Evolutionary conservation across 1,140 invertebrate genomes (phyloP).

Genomic region (Trachymyrmex septentrionalis): DNA sequence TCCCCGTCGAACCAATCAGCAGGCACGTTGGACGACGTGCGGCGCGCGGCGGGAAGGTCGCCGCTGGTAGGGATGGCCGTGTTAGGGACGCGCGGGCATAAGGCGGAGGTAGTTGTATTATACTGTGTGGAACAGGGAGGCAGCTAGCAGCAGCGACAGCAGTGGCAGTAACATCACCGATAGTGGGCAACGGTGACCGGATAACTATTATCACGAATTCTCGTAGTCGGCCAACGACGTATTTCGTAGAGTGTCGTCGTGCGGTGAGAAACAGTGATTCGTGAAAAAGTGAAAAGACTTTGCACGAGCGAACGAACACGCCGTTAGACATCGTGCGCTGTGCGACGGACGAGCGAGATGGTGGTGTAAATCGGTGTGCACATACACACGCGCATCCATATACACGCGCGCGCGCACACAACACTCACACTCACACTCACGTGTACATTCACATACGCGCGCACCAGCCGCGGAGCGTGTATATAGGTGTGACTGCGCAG

Average conservation of each 20-base stretch:
- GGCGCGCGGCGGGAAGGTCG: constrained; percentile 62
- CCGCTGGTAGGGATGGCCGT: constrained; percentile 1
- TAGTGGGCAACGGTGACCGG: constrained; percentile 58
- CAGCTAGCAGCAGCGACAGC: constrained; percentile 66
- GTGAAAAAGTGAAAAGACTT: constrained; percentile 27
- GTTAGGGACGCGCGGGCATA: constrained; percentile 33
- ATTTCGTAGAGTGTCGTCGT: neutral
- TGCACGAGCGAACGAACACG: neutral
- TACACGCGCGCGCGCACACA: no score
- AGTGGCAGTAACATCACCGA: constrained; percentile 67
- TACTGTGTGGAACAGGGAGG: constrained; percentile 60
- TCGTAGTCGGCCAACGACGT: constrained; percentile 57
- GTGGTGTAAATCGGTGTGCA: constrained; percentile 24
- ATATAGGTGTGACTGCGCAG: constrained; percentile 86
- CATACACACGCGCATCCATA: neutral
- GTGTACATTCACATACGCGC: constrained; percentile 17
- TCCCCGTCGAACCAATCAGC: constrained; percentile 81
- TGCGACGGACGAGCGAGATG: neutral
- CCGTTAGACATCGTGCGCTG: constrained; percentile 5
- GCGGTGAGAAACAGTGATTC: neutral
- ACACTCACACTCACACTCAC: neutral
- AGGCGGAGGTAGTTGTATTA: constrained; percentile 31
- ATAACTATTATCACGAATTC: constrained; percentile 72
- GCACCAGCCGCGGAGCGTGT: constrained; percentile 78
- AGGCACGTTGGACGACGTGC: constrained; percentile 15